Evolutionary conservation across 37 sponge, comb jelly and placozoan species (phyloP), one percentile per base, ranked within the genome.

Genomic region (Amphimedon queenslandica): DNA sequence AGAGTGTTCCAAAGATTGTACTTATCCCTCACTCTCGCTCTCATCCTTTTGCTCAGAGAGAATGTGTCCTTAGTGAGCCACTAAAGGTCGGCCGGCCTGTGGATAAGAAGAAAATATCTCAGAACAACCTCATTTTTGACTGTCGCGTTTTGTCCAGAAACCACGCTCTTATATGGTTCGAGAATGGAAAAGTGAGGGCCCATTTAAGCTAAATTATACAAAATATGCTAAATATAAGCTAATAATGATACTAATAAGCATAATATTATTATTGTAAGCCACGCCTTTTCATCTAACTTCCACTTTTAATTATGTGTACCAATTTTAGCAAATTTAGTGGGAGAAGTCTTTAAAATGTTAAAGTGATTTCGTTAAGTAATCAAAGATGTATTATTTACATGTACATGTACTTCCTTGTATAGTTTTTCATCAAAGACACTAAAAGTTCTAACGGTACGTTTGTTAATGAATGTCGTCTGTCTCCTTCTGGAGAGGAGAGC

Each of bases 391-490:
- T n/a, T n/a, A n/a, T n/a, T n/a, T n/a, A n/a, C n/a, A n/a, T n/a
- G n/a, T 53, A 53, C 13, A 53, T 23, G 8, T 63, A 29, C 24
- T 63, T 24, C 31, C 16, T 55, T 41, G 1, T 71, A 13, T 57
- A 96, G 99, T 92, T 97, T 74, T 97, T 63, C 83, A 89, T 97
- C 29, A 78, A 94, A 65, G 99, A 97, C 70, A 97, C 95, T 5
- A 92, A 90, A 61, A 94, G 95, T 69, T 94, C 95, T 58, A 97
- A 97, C 57, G 99, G 99, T 21, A 97, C 99, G 10, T 97, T 94
- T 67, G 95, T 97, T 34, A 97, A 97, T 61, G 88, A 88, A 40
- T 75, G 64, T 10, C 72, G 99, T 33, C 80, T 97, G 63, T 85
- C 87, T 84, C 76, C 87, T 25, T 87, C 89, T 24, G 89, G 90